These are phyloP conservation scores for Bovichtus variegatus DNA, from an alignment of 2,797 vertebrate genomes.

Conservation along the genomic window DNA sequence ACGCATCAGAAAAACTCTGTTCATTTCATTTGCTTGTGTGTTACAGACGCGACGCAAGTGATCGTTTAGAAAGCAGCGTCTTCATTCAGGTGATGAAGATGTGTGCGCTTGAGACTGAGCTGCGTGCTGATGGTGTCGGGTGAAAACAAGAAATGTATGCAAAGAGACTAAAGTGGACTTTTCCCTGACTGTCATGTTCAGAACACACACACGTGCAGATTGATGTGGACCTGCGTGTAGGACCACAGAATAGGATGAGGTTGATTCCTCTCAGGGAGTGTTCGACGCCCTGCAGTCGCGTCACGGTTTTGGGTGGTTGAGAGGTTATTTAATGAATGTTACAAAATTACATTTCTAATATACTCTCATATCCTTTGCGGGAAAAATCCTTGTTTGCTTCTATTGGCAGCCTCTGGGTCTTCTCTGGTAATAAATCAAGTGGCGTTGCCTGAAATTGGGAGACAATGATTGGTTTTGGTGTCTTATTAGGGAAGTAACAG, in stretches of 20 bases:
- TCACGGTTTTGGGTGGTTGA: conserved; percentile 12
- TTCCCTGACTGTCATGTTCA: conserved; percentile 11
- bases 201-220: conserved; percentile 1
- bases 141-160: conserved; percentile 7
- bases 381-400: background rate
- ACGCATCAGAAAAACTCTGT: conserved; percentile 13
- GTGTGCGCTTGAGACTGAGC: background rate
- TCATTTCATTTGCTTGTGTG: conserved; percentile 2
- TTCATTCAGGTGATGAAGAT: background rate
- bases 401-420: conserved; percentile 18
- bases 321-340: conserved; percentile 53
- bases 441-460: background rate
- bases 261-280: conserved; percentile 2
- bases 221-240: background rate
- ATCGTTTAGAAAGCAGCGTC: background rate
- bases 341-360: conserved; percentile 53
- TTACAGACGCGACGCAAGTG: background rate
- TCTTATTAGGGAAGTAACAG: background rate
- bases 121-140: background rate
- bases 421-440: conserved; percentile 17
- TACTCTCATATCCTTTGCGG: conserved; percentile 6
- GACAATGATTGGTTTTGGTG: conserved; percentile 2
- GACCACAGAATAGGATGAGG: conserved; percentile 4
- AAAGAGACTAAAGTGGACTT: background rate
- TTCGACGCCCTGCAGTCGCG: conserved; percentile 10